Evolutionary conservation across 2,797 vertebrate genomes (phyloP), one percentile per base, ranked within the genome.

Genomic region (Rhynchonycteris naso): DNA sequence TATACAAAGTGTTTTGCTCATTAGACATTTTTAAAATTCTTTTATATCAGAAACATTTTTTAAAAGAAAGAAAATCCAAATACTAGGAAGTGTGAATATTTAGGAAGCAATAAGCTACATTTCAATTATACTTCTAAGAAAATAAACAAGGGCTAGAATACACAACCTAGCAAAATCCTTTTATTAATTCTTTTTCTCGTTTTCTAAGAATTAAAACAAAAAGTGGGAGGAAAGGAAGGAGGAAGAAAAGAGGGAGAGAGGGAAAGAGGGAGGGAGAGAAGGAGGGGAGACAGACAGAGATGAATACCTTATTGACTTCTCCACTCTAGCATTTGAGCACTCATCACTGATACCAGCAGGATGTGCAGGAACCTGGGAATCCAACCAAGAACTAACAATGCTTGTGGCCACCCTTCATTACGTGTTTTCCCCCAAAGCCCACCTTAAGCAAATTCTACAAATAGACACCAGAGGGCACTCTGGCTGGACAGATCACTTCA

Each of bases 381-480:
- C 91, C 96, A 88, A 87, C 88, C 94, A 91, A 59, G 86, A 92
- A 58, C 92, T 86, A 89, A 96, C 85, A 90, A 82, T 35, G 92
- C 95, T 92, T 50, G 69, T 15, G 82, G 86, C 79, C 75, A 76
- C 85, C 81, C 80, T 76, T 78, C 76, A 59, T 61, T 61, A 66
- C 52, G 4, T 30, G 1, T 3, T 4, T 0, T 13, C 58, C 47
- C 10, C 21, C 18, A 12, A 43, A 86, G 66, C 78, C 7, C 3
- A 4, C 33, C 78, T 81, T 85, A 90, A 88, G 69, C 54, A 38
- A n/a, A 22, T 96, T 80, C 90, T 19, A 68, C 63, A 38, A 35
- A 16, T 26, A 2, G 93, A 97, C 98, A 97, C 97, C 97, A 98
- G 98, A 94, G 98, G 98, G 98, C 96, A 69, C 97, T 97, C 96